Evolutionary conservation across 2,797 vertebrate genomes (phyloP).

Genomic region (Betta splendens): DNA sequence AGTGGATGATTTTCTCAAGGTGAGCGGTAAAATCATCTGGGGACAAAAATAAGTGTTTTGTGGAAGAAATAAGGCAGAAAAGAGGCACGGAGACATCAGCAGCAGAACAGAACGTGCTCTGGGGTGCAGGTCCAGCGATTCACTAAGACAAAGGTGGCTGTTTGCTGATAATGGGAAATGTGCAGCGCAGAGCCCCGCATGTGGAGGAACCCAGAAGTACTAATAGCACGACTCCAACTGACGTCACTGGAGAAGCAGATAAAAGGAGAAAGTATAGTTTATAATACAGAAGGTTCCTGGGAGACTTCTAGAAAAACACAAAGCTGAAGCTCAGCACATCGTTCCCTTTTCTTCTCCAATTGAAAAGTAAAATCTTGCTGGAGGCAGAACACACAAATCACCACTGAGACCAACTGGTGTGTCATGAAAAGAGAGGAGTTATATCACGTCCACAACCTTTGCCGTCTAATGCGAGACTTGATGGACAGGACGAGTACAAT

Average conservation of each 20-base stretch:
- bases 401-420: conserved; percentile 20
- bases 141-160: too few species aligned
- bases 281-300: too few species aligned
- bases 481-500: too few species aligned
- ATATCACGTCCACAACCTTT: conserved; percentile 16
- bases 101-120: not conserved
- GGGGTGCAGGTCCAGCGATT: too few species aligned
- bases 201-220: too few species aligned
- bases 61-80: not conserved
- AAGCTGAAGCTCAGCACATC: conserved; percentile 16
- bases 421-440: conserved; percentile 13
- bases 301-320: conserved; percentile 5
- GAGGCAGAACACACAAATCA: conserved; percentile 32
- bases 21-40: conserved; percentile 14
- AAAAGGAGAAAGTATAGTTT: too few species aligned
- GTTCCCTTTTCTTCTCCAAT: conserved; percentile 34
- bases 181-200: too few species aligned
- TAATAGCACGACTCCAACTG: too few species aligned
- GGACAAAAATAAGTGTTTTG: conserved; percentile 20
- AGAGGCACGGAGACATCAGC: conserved; percentile 9
- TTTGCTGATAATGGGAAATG: too few species aligned
- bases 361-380: conserved; percentile 36
- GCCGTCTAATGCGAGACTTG: not conserved
- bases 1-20: conserved; percentile 29
- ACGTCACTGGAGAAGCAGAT: too few species aligned